Conservation (phyloP, 2,113 vertebrate genomes). For the Phalacrocorax pelagicus region DNA sequence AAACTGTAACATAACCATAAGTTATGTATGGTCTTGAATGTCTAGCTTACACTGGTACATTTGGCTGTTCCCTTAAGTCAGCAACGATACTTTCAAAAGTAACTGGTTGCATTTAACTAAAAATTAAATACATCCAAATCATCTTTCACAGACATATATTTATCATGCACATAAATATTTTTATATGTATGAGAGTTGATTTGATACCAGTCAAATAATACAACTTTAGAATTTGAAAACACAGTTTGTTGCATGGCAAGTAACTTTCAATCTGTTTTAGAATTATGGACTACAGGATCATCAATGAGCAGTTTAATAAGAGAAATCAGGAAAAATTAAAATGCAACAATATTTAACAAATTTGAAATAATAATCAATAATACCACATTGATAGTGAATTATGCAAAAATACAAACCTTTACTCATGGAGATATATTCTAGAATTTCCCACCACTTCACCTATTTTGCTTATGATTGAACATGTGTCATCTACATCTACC, state of each 20-base stretch:
- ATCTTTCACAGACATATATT: no score
- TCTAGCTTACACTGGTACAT: background rate
- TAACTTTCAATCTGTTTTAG: no score
- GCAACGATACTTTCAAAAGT: background rate
- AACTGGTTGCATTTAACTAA: background rate
- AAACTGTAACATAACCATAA: background rate
- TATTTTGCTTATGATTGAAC: background rate
- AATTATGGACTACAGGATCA: no score
- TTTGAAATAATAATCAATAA: no score
- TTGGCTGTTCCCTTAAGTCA: background rate
- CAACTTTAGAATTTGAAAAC: no score
- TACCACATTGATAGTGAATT: background rate
- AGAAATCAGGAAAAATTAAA: no score
- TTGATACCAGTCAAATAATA: no score
- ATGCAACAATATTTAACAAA: no score
- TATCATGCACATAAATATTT: no score
- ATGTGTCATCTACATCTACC: background rate
- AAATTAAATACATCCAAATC: background rate
- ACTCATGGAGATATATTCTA: background rate
- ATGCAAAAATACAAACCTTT: background rate
- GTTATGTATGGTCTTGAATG: background rate
- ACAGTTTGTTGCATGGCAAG: no score
- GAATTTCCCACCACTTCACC: background rate
- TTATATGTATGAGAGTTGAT: no score
- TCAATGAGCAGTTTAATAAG: no score